Evolutionary conservation across 2,113 vertebrate species (phyloP).

Genomic region (Neolamprologus ventralis): DNA sequence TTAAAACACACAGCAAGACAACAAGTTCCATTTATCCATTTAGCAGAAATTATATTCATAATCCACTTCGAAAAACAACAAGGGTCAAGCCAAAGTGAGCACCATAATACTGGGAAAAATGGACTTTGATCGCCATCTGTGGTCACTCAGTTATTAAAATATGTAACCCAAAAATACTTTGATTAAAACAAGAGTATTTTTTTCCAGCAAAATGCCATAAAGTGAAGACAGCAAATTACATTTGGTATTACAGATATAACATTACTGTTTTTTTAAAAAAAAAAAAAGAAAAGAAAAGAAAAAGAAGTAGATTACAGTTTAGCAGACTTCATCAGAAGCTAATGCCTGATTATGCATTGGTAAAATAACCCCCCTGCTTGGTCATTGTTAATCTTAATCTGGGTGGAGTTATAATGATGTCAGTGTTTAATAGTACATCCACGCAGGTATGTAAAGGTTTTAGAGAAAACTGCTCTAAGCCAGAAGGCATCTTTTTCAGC

Average conservation of each 20-base stretch:
- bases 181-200: background rate
- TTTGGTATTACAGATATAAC: background rate
- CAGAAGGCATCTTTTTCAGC: background rate
- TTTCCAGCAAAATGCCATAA: background rate
- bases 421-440: background rate
- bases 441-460: background rate
- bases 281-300: background rate
- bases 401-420: background rate
- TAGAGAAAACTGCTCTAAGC: background rate
- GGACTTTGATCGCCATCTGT: background rate
- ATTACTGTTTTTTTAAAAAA: background rate
- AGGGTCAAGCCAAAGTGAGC: background rate
- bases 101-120: background rate
- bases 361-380: background rate
- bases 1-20: background rate
- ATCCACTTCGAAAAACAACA: background rate
- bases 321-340: background rate
- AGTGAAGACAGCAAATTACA: background rate
- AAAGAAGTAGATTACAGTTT: constrained; percentile 2
- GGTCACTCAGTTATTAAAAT: background rate
- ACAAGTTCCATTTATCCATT: background rate
- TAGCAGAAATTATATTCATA: background rate
- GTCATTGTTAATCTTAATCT: background rate
- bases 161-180: background rate
- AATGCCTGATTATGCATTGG: constrained; percentile 6